Evolutionary conservation across 2,797 vertebrate species (phyloP).

Genomic region (Ibycter americanus): DNA sequence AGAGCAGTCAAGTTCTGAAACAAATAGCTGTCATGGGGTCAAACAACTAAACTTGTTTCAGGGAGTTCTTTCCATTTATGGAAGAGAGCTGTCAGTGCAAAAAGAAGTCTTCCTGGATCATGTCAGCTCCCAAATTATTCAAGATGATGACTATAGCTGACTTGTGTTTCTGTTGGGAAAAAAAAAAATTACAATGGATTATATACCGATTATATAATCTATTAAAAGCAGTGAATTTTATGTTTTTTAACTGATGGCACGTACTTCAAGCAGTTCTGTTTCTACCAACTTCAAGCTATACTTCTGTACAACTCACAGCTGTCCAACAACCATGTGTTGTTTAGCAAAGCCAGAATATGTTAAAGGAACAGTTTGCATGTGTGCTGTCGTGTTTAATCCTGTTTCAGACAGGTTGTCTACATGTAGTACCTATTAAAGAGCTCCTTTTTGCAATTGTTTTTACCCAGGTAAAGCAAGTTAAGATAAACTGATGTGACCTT

Average conservation of each 20-base stretch:
- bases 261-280: neutral
- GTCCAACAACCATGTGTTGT: neutral
- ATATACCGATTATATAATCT: neutral
- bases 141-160: neutral
- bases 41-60: neutral
- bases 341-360: neutral
- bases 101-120: neutral
- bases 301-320: neutral
- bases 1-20: neutral
- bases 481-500: neutral
- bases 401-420: neutral
- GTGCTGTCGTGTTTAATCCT: neutral
- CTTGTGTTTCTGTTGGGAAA: neutral
- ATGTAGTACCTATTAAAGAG: neutral
- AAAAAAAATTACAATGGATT: neutral
- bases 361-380: neutral
- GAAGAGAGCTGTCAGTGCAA: neutral
- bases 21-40: neutral
- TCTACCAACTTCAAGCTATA: neutral
- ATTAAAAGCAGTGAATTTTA: neutral
- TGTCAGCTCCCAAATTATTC: neutral
- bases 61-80: neutral
- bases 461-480: neutral
- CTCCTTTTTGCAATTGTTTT: neutral
- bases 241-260: neutral